These are phyloP conservation scores for Smutsia gigantea DNA, from an alignment of 2,797 vertebrate genomes.

Conservation along the genomic window DNA sequence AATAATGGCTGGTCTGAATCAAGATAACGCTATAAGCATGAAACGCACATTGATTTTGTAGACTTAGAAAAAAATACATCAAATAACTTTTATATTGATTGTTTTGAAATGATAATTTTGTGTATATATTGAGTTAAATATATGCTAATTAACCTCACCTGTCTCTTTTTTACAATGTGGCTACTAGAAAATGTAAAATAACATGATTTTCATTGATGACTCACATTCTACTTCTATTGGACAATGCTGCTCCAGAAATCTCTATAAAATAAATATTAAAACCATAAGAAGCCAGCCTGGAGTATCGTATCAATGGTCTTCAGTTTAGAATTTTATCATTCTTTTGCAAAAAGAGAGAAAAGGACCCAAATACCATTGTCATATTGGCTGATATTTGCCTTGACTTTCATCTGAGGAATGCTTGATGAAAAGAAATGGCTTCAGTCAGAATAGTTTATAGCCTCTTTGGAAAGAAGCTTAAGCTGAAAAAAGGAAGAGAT, in stretches of 20 bases:
- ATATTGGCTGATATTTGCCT: not conserved
- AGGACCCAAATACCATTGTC: not conserved
- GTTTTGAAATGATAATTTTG: not conserved
- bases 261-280: not conserved
- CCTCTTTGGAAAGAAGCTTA: slow-evolving; percentile 38
- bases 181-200: not conserved
- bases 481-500: slow-evolving; percentile 44
- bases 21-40: not conserved
- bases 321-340: not conserved
- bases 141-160: not conserved
- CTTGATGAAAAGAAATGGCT: slow-evolving; percentile 49
- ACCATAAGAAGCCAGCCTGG: not conserved
- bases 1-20: not conserved
- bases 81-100: not conserved
- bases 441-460: slow-evolving; percentile 39
- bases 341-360: slow-evolving; percentile 1
- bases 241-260: not conserved
- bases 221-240: not conserved
- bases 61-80: not conserved
- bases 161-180: not conserved
- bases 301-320: not conserved
- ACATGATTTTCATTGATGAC: not conserved
- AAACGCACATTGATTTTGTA: not conserved
- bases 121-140: not conserved
- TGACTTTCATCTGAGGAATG: not conserved